Evolutionary conservation across 2,113 vertebrate species (phyloP), one percentile per base, ranked within the genome.

Genomic region (Cebidichthys violaceus): DNA sequence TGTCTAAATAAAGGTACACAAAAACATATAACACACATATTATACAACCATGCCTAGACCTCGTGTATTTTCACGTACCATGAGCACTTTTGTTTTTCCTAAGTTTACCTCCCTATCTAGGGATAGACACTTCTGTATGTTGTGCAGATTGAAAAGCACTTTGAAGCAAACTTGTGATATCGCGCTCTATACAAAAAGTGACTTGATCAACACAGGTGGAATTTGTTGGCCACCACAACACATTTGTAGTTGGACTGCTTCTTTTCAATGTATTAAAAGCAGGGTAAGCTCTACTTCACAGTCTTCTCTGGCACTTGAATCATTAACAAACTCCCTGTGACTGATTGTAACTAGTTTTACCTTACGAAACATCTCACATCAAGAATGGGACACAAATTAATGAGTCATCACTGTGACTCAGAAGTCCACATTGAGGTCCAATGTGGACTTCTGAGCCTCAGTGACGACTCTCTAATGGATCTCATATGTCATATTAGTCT

Each of bases 361-460:
- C 6, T 59, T 9, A 24, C n/a, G 62, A 73, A 73, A 69, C 18
- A 6, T 77, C 15, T 71, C 8, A 20, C 33, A 35, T 31, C 9
- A 35, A 29, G 41, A 60, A 54, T 64, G 54, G 72, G 76, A 75
- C 66, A 76, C 54, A 80, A 70, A 70, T 55, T 10, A 78, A 88
- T 37, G n/a, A 74, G 37, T 41, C 3, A 4, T 47, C 43, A 45
- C 43, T 14, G 43, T 4, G 43, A 45, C 43, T 45, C 43, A 1
- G 13, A 45, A 45, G 5, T 45, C 43, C 43, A 15, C 17, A 45
- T 4, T 45, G 43, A 43, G 9, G 3, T 43, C 41, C 11, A 17
- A 45, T 45, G 43, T 45, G 43, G 27, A 75, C 55, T 66, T 77
- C 47, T 54, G 27, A 70, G 22, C 67, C 72, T 61, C 41, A 43